Percentiles rank a stretch among this genome's conserved stretches.
Conservation (phyloP, 1,140 invertebrate species). For the Phthorimaea operculella region DNA sequence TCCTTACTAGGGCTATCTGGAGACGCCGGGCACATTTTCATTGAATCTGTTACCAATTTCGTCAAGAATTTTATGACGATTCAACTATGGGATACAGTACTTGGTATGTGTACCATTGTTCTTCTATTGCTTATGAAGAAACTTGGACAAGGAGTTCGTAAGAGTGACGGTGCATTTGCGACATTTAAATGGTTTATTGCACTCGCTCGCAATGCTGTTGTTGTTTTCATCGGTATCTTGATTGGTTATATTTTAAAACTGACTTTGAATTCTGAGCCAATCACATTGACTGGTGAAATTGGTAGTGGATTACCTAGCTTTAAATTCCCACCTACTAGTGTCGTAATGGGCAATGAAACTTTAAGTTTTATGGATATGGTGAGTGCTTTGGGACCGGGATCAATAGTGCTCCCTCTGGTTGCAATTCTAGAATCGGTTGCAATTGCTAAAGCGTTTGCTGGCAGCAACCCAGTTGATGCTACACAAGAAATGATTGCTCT, state of each 20-base stretch:
- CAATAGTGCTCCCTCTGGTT: constrained; percentile 79
- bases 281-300: constrained; percentile 72
- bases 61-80: constrained; percentile 57
- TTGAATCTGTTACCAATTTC: constrained; percentile 43
- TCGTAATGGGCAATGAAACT: constrained; percentile 61
- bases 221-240: constrained; percentile 75
- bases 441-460: constrained; percentile 82
- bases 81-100: constrained; percentile 65
- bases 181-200: constrained; percentile 56
- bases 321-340: constrained; percentile 72
- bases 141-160: constrained; percentile 41
- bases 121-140: constrained; percentile 70
- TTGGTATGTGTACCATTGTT: constrained; percentile 71
- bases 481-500: constrained; percentile 88
- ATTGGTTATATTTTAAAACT: constrained; percentile 69
- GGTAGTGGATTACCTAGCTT: constrained; percentile 73
- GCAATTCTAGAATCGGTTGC: constrained; percentile 84
- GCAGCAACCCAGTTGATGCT: constrained; percentile 70
- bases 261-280: constrained; percentile 57
- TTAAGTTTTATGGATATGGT: constrained; percentile 73
- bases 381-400: constrained; percentile 70
- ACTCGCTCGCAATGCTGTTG: constrained; percentile 76
- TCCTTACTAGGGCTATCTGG: constrained; percentile 72
- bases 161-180: constrained; percentile 33
- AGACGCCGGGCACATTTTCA: constrained; percentile 37